Evolutionary conservation across 1,140 invertebrate genomes (phyloP).

Genomic region (Plectrocnemia conspersa): DNA sequence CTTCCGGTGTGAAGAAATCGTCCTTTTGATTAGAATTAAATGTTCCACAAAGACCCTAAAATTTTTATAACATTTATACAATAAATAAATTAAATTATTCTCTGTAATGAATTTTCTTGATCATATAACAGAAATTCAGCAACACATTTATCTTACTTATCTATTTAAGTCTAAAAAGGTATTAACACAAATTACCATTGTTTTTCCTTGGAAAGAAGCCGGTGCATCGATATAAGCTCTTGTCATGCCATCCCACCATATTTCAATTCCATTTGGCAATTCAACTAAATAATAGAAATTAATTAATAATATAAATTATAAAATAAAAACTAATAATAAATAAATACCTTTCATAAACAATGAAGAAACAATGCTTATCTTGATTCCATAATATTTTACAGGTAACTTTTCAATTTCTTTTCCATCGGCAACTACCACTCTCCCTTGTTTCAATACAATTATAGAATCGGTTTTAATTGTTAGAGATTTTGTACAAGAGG

Average conservation of each 20-base stretch:
- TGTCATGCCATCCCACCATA: conserved; percentile 82
- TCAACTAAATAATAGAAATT: conserved; percentile 53
- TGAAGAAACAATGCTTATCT: conserved; percentile 68
- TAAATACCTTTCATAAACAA: conserved; percentile 61
- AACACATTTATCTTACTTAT: too few relatives aligned
- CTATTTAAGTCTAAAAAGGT: too few relatives aligned
- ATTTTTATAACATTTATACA: too few relatives aligned
- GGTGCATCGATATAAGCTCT: conserved; percentile 78
- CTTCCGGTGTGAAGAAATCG: conserved; percentile 82
- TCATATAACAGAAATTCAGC: too few relatives aligned
- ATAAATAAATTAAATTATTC: too few relatives aligned
- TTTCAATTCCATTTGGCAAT: conserved; percentile 67
- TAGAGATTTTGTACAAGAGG: conserved; percentile 79
- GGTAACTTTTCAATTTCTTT: conserved; percentile 65
- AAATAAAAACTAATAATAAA: conserved; percentile 1
- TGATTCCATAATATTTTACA: conserved; percentile 54
- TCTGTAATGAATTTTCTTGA: too few relatives aligned
- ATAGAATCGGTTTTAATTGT: conserved; percentile 54
- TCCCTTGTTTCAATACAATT: conserved; percentile 69
- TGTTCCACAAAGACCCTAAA: conserved; percentile 79
- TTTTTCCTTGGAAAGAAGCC: conserved; percentile 62
- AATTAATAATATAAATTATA: neutral
- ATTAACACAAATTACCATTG: too few relatives aligned
- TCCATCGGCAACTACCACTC: conserved; percentile 63
- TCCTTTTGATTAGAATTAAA: conserved; percentile 83